phyloP scores from a whole-genome alignment of 2,888 invertebrate species.

The Pandemis cinnamomeana region DNA sequence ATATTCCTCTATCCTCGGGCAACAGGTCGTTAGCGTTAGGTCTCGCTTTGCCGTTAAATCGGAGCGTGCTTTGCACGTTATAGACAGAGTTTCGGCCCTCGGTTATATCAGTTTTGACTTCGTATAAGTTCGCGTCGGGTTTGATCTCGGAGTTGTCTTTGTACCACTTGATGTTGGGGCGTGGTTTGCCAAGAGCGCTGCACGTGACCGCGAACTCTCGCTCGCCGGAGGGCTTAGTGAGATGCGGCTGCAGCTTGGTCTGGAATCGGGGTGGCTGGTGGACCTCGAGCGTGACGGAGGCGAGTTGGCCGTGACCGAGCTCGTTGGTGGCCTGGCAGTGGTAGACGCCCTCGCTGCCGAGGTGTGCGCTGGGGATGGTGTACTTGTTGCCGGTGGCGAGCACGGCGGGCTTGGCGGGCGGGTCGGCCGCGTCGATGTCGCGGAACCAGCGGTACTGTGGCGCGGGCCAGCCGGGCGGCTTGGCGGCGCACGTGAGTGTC shows the following conservation, averaged over 20 bases:
- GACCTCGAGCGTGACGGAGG: conserved; percentile 93
- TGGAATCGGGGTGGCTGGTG: conserved; percentile 95
- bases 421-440: conserved; percentile 86
- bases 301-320: conserved; percentile 93
- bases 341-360: conserved; percentile 94
- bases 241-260: conserved; percentile 92
- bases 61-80: conserved; percentile 92
- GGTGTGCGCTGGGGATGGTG: conserved; percentile 93
- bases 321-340: conserved; percentile 96
- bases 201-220: conserved; percentile 92
- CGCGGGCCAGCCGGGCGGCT: conserved; percentile 96
- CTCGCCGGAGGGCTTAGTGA: conserved; percentile 91
- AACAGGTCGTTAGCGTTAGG: conserved; percentile 90
- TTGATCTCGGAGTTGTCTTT: conserved; percentile 93
- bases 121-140: conserved; percentile 90
- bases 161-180: conserved; percentile 92
- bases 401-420: conserved; percentile 84
- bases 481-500: conserved; percentile 93
- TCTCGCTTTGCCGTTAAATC: conserved; percentile 91
- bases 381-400: conserved; percentile 92
- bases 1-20: conserved; percentile 94
- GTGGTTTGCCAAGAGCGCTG: conserved; percentile 94
- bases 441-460: conserved; percentile 96
- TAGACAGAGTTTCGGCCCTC: conserved; percentile 92
- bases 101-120: conserved; percentile 90